Evolutionary conservation across 2,113 vertebrate species (phyloP).

Genomic region (Ciconia stormi): DNA sequence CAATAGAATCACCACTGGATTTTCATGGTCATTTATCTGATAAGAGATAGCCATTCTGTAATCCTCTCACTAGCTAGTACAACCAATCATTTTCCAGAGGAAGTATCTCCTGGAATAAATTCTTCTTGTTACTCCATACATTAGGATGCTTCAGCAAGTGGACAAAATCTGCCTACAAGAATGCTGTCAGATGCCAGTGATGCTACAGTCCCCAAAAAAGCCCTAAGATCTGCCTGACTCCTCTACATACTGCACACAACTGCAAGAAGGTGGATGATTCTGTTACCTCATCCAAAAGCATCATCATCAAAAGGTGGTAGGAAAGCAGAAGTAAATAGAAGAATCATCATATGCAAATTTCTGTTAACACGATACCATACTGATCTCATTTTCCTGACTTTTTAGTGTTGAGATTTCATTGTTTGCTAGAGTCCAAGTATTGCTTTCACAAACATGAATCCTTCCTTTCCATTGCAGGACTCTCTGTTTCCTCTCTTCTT

Average conservation of each 20-base stretch:
- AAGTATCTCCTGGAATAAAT: background rate
- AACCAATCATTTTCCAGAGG: background rate
- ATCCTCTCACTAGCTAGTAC: background rate
- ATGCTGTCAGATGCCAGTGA: accelerated
- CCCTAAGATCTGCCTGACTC: background rate
- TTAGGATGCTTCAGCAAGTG: background rate
- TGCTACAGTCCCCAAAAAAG: background rate
- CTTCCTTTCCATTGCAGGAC: background rate
- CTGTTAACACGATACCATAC: background rate
- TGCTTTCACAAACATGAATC: background rate
- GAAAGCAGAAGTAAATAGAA: background rate
- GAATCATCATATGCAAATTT: background rate
- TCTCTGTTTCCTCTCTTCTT: background rate
- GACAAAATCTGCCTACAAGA: background rate
- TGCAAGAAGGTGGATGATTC: background rate
- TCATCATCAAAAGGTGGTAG: background rate
- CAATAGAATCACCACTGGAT: background rate
- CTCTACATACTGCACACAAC: background rate
- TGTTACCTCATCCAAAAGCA: background rate
- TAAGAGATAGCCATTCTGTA: background rate
- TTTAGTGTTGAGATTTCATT: background rate
- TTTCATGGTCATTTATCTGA: background rate
- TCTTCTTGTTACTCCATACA: background rate
- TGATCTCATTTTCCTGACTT: background rate
- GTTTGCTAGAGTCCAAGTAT: background rate